These are phyloP conservation scores for Diplodus puntazzo DNA, from an alignment of 2,797 vertebrate genomes.

Conservation along the genomic window DNA sequence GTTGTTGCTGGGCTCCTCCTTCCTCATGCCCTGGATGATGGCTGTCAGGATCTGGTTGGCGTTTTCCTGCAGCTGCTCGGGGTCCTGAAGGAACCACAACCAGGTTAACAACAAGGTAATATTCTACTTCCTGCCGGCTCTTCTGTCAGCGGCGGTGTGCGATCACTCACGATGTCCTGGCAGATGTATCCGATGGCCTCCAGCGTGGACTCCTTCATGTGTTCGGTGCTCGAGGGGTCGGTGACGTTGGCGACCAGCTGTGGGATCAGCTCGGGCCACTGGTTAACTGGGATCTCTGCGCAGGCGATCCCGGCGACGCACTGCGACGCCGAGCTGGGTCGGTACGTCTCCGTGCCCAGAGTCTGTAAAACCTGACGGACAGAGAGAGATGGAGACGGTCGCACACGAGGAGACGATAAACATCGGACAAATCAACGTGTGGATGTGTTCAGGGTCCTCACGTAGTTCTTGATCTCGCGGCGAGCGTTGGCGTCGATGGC, in stretches of 20 bases:
- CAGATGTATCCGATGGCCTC: slow-evolving; percentile 99
- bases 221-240: slow-evolving; percentile 95
- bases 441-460: slow-evolving; percentile 73
- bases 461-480: slow-evolving; percentile 96
- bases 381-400: rapidly evolving
- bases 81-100: slow-evolving; percentile 86
- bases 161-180: slow-evolving; percentile 95
- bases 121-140: no score
- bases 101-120: background rate
- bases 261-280: slow-evolving; percentile 97
- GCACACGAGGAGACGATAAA: rapidly evolving
- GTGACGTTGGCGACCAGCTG: slow-evolving; percentile 97
- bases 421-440: rapidly evolving
- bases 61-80: slow-evolving; percentile 98
- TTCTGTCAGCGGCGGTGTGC: background rate
- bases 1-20: slow-evolving; percentile 99
- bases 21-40: slow-evolving; percentile 99
- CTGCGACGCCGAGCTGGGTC: slow-evolving; percentile 97
- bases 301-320: slow-evolving; percentile 99
- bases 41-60: slow-evolving; percentile 98
- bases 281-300: slow-evolving; percentile 96
- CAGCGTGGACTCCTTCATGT: slow-evolving; percentile 99
- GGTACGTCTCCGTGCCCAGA: slow-evolving; percentile 95
- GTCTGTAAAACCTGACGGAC: slow-evolving; percentile 92
- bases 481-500: slow-evolving; percentile 95